Percentiles rank a stretch among this genome's conserved stretches.
These are phyloP conservation scores for Cercocebus atys DNA, from an alignment of 2,113 vertebrate species.

Conservation along the genomic window DNA sequence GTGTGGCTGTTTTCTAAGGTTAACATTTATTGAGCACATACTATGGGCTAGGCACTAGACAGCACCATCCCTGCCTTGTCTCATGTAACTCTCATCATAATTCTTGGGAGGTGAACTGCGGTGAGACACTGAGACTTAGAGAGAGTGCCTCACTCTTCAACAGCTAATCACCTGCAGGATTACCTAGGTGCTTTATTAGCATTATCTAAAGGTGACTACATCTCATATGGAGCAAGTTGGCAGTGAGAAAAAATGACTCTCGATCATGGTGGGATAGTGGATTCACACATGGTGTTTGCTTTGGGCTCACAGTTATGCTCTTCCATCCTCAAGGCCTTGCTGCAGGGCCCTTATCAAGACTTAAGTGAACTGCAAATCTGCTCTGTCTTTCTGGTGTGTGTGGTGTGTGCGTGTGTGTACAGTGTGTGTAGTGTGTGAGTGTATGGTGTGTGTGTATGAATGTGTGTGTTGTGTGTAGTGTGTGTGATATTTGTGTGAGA, in stretches of 20 bases:
- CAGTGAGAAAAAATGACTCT: background rate
- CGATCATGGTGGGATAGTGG: background rate
- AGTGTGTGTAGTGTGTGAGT: background rate
- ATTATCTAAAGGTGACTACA: background rate
- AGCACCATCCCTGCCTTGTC: rapidly evolving
- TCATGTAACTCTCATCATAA: background rate
- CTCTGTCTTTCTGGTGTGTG: background rate
- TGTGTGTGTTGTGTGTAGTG: too few relatives aligned
- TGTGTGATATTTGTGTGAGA: too few relatives aligned
- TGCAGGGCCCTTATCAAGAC: background rate
- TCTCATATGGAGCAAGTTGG: background rate
- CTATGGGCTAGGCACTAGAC: background rate
- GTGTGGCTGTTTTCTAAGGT: background rate
- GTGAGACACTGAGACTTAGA: background rate
- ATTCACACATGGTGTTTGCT: background rate
- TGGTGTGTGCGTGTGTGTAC: background rate
- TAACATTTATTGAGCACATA: too few relatives aligned
- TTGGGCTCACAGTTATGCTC: background rate
- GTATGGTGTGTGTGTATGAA: too few relatives aligned
- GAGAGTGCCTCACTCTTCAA: background rate
- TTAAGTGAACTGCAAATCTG: background rate
- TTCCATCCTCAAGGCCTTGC: background rate
- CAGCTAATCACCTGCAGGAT: background rate
- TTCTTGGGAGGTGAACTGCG: background rate
- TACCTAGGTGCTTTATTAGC: background rate